Evolutionary conservation across 2,888 invertebrate genomes (phyloP).

Genomic region (Diogma glabrata): DNA sequence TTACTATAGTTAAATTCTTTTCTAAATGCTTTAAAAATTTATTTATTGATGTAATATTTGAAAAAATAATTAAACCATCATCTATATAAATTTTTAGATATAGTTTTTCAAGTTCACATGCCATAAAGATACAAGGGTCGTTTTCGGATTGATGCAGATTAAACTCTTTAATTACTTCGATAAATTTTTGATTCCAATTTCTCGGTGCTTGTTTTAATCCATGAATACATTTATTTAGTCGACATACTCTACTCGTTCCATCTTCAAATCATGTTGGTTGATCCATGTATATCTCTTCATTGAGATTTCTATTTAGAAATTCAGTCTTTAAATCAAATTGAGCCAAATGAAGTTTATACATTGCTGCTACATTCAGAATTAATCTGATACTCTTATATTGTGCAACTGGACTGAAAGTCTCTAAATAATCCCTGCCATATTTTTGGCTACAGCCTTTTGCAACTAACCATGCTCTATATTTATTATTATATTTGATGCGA

Average conservation of each 20-base stretch:
- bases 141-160: neutral
- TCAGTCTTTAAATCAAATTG: neutral
- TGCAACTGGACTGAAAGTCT: slow-evolving; percentile 1
- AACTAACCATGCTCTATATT: neutral
- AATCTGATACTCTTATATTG: too few relatives aligned
- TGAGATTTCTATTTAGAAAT: too few relatives aligned
- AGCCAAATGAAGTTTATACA: neutral
- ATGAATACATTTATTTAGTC: neutral
- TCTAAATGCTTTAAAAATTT: neutral
- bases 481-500: neutral
- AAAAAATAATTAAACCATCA: neutral
- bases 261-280: neutral
- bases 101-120: neutral
- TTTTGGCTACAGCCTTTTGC: neutral
- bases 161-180: neutral
- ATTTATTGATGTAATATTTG: neutral
- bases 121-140: neutral
- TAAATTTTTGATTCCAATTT: slow-evolving; percentile 1
- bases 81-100: neutral
- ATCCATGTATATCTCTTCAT: too few relatives aligned
- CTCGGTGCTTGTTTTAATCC: neutral
- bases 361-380: neutral
- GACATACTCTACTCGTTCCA: neutral
- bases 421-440: neutral
- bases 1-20: neutral